Percentiles rank a stretch among this genome's conserved stretches.
These are phyloP conservation scores for Acromyrmex echinatior DNA, from an alignment of 1,140 invertebrate species.

Conservation along the genomic window DNA sequence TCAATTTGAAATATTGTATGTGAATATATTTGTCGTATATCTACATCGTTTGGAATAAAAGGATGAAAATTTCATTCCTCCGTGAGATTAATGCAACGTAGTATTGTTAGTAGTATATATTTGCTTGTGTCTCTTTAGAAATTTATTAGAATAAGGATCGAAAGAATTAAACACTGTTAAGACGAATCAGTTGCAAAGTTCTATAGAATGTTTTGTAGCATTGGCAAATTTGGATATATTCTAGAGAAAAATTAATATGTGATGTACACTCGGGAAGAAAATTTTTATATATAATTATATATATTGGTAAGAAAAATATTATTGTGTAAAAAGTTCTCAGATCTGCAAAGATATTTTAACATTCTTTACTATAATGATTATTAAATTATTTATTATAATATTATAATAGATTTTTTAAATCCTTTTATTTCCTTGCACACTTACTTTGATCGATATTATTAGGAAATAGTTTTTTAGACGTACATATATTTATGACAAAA, in stretches of 20 bases:
- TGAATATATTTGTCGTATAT: neutral
- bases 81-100: neutral
- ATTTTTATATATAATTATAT: too few relatives aligned
- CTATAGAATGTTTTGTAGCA: too few relatives aligned
- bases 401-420: neutral
- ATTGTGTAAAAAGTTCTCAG: neutral
- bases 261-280: too few relatives aligned
- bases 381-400: neutral
- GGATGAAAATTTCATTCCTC: neutral
- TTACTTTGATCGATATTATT: neutral
- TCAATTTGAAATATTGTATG: neutral
- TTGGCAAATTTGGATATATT: too few relatives aligned
- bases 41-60: neutral
- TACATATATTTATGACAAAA: neutral
- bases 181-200: neutral
- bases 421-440: neutral
- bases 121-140: conserved; percentile 3
- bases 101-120: neutral
- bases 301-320: neutral
- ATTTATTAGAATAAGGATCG: conserved; percentile 23
- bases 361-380: neutral
- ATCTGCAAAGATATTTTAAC: neutral
- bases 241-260: too few relatives aligned
- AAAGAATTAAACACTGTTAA: neutral
- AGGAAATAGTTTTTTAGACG: neutral